These are phyloP conservation scores for Tillus elongatus DNA, from an alignment of 2,888 invertebrate species.

Conservation along the genomic window DNA sequence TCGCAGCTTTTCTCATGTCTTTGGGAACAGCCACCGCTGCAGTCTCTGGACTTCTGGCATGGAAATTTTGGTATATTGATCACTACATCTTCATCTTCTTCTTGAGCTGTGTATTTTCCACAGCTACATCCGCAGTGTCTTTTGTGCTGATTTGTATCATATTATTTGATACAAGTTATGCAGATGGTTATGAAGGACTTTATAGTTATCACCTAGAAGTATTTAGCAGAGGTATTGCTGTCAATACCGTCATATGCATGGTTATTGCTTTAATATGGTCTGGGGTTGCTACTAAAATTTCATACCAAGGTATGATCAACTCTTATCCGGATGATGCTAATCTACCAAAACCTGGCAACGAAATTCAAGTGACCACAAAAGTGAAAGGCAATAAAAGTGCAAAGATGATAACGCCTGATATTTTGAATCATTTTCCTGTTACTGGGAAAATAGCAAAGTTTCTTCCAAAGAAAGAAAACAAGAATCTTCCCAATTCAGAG, in stretches of 20 bases:
- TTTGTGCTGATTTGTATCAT: constrained; percentile 23
- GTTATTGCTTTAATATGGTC: constrained; percentile 53
- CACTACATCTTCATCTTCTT: constrained; percentile 56
- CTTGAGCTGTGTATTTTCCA: constrained; percentile 47
- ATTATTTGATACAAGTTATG: constrained; percentile 14
- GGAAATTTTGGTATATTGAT: constrained; percentile 58
- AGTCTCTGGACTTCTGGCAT: constrained; percentile 50
- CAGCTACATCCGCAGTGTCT: constrained; percentile 43
- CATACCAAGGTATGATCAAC: constrained; percentile 53
- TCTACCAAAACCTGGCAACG: constrained; percentile 42
- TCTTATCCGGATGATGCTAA: constrained; percentile 49
- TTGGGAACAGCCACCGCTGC: constrained; percentile 47
- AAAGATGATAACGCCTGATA: constrained; percentile 45
- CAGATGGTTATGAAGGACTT: constrained; percentile 10
- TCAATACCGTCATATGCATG: constrained; percentile 53
- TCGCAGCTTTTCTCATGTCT: constrained; percentile 47
- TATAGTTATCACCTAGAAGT: constrained; percentile 20
- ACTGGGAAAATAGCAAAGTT: constrained; percentile 47
- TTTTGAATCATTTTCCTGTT: constrained; percentile 48
- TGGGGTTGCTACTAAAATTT: constrained; percentile 49
- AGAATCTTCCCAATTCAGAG: constrained; percentile 36
- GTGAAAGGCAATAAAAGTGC: constrained; percentile 49
- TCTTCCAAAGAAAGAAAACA: constrained; percentile 36
- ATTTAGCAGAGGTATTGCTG: constrained; percentile 42
- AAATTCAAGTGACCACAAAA: constrained; percentile 47